Conservation (phyloP, 2,113 vertebrate species). For the Lanius ludovicianus region DNA sequence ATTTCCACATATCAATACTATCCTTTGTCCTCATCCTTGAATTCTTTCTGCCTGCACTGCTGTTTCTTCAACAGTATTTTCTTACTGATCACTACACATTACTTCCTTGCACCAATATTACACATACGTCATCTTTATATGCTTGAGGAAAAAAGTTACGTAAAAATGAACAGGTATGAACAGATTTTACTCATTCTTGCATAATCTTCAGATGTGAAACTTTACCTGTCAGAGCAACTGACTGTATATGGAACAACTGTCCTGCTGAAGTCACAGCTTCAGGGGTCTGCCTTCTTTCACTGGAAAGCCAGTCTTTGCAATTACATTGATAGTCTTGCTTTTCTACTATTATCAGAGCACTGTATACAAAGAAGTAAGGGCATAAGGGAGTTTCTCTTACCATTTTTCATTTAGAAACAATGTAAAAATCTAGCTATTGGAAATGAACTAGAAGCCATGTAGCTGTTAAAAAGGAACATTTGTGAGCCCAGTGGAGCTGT, state of each 20-base stretch:
- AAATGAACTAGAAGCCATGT: neutral
- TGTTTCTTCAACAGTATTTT: neutral
- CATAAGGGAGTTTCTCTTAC: neutral
- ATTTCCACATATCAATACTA: neutral
- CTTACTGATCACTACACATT: neutral
- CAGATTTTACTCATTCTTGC: neutral
- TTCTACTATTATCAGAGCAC: neutral
- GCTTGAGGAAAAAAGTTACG: neutral
- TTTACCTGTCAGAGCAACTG: neutral
- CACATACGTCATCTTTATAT: neutral
- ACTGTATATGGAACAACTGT: neutral
- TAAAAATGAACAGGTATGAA: neutral
- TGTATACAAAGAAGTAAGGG: neutral
- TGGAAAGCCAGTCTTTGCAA: neutral
- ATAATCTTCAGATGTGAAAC: neutral
- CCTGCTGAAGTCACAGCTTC: neutral
- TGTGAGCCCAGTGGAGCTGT: neutral
- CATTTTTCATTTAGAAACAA: neutral
- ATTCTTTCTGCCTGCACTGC: neutral
- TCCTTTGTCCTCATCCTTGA: neutral
- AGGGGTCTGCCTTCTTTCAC: neutral
- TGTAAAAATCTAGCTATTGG: neutral
- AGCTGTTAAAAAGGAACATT: neutral
- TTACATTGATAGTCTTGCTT: neutral
- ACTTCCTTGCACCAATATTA: neutral